Evolutionary conservation across 2,797 vertebrate genomes (phyloP).

Genomic region (Pagetopsis macropterus): DNA sequence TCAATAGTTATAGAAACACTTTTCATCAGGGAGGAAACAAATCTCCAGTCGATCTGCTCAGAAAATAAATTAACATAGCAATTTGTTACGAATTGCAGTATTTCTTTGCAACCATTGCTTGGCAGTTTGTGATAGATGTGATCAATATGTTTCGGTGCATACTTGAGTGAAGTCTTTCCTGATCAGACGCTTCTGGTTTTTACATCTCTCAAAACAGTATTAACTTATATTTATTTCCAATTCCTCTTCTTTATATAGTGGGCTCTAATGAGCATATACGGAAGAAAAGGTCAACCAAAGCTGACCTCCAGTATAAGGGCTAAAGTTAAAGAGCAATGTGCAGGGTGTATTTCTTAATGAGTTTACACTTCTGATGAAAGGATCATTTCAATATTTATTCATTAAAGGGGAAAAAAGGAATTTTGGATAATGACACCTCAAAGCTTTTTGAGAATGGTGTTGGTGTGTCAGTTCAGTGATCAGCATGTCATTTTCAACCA

Average conservation of each 20-base stretch:
- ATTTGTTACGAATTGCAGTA: neutral
- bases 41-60: neutral
- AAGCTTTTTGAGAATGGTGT: neutral
- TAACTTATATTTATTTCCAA: constrained; percentile 12
- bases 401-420: too few relatives aligned
- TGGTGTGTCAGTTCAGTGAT: neutral
- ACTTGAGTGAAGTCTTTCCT: too few relatives aligned
- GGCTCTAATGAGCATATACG: neutral
- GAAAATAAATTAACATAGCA: constrained; percentile 17
- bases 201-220: neutral
- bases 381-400: neutral
- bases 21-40: constrained; percentile 18
- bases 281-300: neutral
- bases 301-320: neutral
- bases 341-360: neutral
- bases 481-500: neutral
- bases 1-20: constrained; percentile 31
- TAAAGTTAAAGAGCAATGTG: neutral
- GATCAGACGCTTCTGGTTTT: neutral
- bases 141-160: neutral
- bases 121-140: constrained; percentile 14
- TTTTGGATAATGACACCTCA: neutral
- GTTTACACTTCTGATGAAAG: neutral
- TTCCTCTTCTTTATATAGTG: neutral
- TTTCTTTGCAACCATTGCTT: constrained; percentile 9